Conservation (phyloP, 2,113 vertebrate genomes). For the Bos taurus region DNA sequence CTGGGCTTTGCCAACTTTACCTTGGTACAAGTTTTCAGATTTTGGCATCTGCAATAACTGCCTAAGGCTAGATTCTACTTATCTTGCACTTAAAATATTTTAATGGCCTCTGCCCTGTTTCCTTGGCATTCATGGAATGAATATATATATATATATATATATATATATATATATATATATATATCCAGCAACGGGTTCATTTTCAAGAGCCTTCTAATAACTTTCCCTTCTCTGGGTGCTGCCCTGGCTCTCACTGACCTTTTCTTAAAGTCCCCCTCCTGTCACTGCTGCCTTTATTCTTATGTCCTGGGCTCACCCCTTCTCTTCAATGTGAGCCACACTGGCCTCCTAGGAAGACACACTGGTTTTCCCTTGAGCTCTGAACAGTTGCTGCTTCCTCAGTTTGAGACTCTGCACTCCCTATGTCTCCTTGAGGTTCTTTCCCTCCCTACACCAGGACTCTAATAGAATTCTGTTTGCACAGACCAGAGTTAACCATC, state of each 20-base stretch:
- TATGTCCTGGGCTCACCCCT: neutral
- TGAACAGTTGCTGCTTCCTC: neutral
- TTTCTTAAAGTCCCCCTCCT: neutral
- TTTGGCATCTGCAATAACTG: neutral
- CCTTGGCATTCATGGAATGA: neutral
- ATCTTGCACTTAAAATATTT: neutral
- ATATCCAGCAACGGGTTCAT: neutral
- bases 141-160: neutral
- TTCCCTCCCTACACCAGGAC: neutral
- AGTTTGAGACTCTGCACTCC: neutral
- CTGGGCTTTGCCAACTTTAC: neutral
- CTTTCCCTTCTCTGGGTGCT: neutral
- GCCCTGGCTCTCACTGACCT: neutral
- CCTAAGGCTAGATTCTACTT: slow-evolving; percentile 4
- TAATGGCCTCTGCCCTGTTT: neutral
- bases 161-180: no score
- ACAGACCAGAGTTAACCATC: neutral
- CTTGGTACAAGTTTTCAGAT: neutral
- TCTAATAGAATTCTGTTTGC: neutral
- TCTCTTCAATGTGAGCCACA: fast-evolving
- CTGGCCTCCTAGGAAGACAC: neutral
- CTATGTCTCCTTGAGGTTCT: fast-evolving
- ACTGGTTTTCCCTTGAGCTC: neutral
- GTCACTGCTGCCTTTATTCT: neutral
- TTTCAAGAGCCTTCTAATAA: neutral